Evolutionary conservation across 1,140 invertebrate genomes (phyloP), one percentile per base, ranked within the genome.

Genomic region (Drosophila sulfurigaster): DNA sequence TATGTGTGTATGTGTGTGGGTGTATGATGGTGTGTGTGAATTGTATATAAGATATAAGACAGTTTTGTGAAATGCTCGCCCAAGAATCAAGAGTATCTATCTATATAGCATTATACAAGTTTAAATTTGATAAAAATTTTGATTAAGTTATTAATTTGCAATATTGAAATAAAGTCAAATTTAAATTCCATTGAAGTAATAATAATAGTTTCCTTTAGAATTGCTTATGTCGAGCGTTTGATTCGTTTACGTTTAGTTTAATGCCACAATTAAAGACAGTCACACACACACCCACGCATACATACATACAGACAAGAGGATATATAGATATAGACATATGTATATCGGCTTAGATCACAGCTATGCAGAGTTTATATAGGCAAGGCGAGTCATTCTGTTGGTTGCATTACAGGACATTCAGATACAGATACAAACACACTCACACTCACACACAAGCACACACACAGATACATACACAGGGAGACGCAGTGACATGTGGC

Each of bases 301-400:
- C 52, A 56, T 10, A 35, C 45, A 65, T 13, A 54, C 4, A 48
- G 11, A 57, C 30, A 54, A 15, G 30, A 63, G 25, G 20, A 51
- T 49, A 51, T 49, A 51, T 13, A 38, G 8, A 11, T 32, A 64
- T 52, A 48, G 35, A 56, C 48, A 64, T 62, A 82, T 67, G 57
- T 35, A 85, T 81, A 81, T 85, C 73, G 76, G 64, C 73, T 89
- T 83, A 67, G 66, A 88, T 88, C 83, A 88, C 83, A 88, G 83
- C 83, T 88, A 88, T 70, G 83, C 80, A 88, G 74, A 88, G 80
- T 88, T 83, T 46, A 70, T 46, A 70, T 75, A 75, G 80, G 85
- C 83, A 88, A 88, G 82, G 83, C 82, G 82, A 87, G 76, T 87
- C 54, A 38, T 38, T 38, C 10, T 38, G 35, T 38, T 38, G 35